A percentile compares a stretch with the other conserved stretches of the same genome.
phyloP scores from a whole-genome alignment of 2,888 invertebrate genomes.

The Polia nebulosa region DNA sequence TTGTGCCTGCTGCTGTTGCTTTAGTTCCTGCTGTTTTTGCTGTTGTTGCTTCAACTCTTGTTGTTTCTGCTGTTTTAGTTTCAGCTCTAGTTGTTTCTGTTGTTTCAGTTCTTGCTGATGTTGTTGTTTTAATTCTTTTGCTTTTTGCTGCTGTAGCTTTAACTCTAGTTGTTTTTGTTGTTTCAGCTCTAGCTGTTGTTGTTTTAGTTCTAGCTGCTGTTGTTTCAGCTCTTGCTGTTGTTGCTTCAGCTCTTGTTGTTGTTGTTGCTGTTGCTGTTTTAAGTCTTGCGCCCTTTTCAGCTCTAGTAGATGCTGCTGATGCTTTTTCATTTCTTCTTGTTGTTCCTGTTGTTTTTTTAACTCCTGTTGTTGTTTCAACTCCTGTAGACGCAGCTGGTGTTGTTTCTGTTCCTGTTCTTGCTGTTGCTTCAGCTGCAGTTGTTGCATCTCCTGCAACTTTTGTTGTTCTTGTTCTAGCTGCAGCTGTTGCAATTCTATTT shows the following conservation, averaged over 20 bases:
- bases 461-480: slow-evolving; percentile 24
- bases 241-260: slow-evolving; percentile 39
- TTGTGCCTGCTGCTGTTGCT: slow-evolving; percentile 37
- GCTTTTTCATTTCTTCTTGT: slow-evolving; percentile 57
- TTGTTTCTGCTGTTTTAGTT: slow-evolving; percentile 44
- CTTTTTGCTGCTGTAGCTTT: slow-evolving; percentile 24
- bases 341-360: slow-evolving; percentile 45
- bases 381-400: slow-evolving; percentile 22
- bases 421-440: slow-evolving; percentile 33
- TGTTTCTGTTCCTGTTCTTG: slow-evolving; percentile 40
- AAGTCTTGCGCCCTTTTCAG: slow-evolving; percentile 47
- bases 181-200: slow-evolving; percentile 33
- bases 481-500: slow-evolving; percentile 9
- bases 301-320: slow-evolving; percentile 53
- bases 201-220: slow-evolving; percentile 20
- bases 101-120: slow-evolving; percentile 34
- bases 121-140: slow-evolving; percentile 36
- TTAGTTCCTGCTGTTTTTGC: slow-evolving; percentile 33
- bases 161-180: slow-evolving; percentile 23
- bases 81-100: slow-evolving; percentile 30
- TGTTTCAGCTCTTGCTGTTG: slow-evolving; percentile 37
- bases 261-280: slow-evolving; percentile 24
- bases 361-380: slow-evolving; percentile 44
- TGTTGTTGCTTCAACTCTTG: slow-evolving; percentile 26
- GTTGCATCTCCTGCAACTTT: slow-evolving; percentile 30